Evolutionary conservation across 1,140 invertebrate species (phyloP).

Genomic region (Drosophila gunungcola): DNA sequence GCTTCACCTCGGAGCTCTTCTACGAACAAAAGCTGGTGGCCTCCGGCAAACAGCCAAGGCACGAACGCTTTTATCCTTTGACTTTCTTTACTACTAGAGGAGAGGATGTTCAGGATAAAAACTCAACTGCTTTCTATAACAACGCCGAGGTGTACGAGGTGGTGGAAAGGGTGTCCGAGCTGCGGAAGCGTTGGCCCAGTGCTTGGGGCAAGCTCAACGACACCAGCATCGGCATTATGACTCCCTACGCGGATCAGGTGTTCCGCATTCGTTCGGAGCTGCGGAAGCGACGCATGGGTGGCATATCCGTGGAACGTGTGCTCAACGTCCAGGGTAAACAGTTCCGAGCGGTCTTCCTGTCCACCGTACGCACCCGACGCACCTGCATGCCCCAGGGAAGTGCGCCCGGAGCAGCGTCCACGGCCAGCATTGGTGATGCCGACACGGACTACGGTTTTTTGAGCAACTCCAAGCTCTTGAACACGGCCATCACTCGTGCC

Average conservation of each 20-base stretch:
- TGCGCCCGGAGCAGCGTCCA: slow-evolving; percentile 65
- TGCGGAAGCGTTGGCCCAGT: slow-evolving; percentile 90
- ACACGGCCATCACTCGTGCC: slow-evolving; percentile 94
- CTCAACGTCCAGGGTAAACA: slow-evolving; percentile 96
- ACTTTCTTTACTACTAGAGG: slow-evolving; percentile 94
- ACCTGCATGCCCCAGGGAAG: slow-evolving; percentile 87
- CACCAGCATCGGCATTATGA: slow-evolving; percentile 92
- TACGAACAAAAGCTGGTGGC: slow-evolving; percentile 92
- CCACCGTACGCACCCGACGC: slow-evolving; percentile 92
- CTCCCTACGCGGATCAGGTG: slow-evolving; percentile 93
- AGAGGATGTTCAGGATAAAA: slow-evolving; percentile 91
- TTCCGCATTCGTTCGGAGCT: slow-evolving; percentile 92
- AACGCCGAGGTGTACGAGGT: slow-evolving; percentile 93
- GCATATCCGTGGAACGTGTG: slow-evolving; percentile 93
- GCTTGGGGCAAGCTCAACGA: slow-evolving; percentile 91
- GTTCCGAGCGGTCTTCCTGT: slow-evolving; percentile 93
- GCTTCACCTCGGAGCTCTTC: slow-evolving; percentile 92
- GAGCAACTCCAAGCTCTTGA: slow-evolving; percentile 93
- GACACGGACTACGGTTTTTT: slow-evolving; percentile 93
- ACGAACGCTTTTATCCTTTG: slow-evolving; percentile 90
- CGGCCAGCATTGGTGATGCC: slow-evolving; percentile 85
- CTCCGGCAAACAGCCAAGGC: slow-evolving; percentile 88
- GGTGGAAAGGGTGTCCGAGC: slow-evolving; percentile 89
- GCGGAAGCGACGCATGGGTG: slow-evolving; percentile 89
- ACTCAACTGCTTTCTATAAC: slow-evolving; percentile 94